Percentiles rank a stretch among this genome's conserved stretches.
phyloP scores from a whole-genome alignment of 2,888 invertebrate genomes.

The Diploptera punctata region DNA sequence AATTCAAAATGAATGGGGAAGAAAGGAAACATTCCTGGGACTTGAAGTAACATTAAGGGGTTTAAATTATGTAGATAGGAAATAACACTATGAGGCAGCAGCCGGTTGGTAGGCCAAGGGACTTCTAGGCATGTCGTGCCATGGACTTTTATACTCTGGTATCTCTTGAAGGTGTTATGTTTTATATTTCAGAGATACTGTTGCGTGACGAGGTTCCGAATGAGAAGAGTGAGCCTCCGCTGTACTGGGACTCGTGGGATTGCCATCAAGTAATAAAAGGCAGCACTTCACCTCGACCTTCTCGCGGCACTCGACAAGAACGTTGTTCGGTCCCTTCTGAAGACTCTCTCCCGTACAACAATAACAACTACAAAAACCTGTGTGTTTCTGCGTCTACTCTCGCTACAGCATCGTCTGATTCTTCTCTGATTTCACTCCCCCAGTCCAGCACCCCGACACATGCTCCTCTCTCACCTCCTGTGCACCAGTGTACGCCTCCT shows the following conservation, averaged over 20 bases:
- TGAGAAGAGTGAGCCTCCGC: constrained; percentile 65
- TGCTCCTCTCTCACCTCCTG: constrained; percentile 49
- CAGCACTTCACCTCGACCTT: constrained; percentile 59
- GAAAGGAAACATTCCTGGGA: no score
- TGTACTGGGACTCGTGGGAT: constrained; percentile 97
- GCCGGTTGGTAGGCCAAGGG: no score
- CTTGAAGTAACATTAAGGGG: no score
- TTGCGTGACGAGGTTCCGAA: constrained; percentile 63
- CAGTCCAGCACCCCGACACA: constrained; percentile 57
- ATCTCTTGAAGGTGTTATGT: no score
- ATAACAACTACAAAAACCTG: constrained; percentile 51
- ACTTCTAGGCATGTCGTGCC: no score
- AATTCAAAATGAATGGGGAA: no score
- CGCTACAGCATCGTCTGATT: constrained; percentile 51
- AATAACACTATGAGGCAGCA: no score
- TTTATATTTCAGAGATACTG: constrained; percentile 71
- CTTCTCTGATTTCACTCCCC: constrained; percentile 61
- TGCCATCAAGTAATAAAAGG: constrained; percentile 60
- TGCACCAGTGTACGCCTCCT: constrained; percentile 57
- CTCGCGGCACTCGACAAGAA: constrained; percentile 55
- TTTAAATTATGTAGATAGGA: no score
- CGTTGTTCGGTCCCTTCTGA: constrained; percentile 67
- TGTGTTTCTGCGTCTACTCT: constrained; percentile 43
- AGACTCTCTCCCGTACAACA: constrained; percentile 58
- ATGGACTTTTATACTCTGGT: no score